Evolutionary conservation across 2,797 vertebrate genomes (phyloP).

Genomic region (Paratrypauchen microcephalus): DNA sequence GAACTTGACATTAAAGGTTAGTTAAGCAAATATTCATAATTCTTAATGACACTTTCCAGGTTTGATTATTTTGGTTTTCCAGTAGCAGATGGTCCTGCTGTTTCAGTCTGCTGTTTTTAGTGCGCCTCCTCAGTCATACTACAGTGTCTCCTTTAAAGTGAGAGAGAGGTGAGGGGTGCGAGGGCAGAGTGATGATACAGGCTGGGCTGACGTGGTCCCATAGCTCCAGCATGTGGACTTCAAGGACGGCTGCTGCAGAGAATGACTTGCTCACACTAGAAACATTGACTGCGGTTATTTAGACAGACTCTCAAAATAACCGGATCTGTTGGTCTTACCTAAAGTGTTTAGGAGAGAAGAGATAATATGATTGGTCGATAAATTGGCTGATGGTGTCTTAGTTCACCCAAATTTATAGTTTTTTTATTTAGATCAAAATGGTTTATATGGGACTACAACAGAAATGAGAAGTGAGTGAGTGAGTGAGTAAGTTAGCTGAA

Average conservation of each 20-base stretch:
- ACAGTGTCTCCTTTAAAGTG: slow-evolving; percentile 18
- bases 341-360: not conserved
- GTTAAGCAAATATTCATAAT: slow-evolving; percentile 4
- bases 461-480: no score
- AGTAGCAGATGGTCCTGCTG: slow-evolving; percentile 35
- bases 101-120: slow-evolving; percentile 35
- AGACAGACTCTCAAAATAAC: slow-evolving; percentile 43
- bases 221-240: slow-evolving; percentile 50
- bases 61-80: slow-evolving; percentile 31
- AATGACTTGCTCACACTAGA: slow-evolving; percentile 45
- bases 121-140: slow-evolving; percentile 18
- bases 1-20: not conserved
- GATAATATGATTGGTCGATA: not conserved
- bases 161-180: slow-evolving; percentile 30
- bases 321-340: not conserved
- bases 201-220: slow-evolving; percentile 46
- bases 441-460: no score
- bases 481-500: no score
- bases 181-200: slow-evolving; percentile 65
- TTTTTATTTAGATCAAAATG: no score
- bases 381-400: no score
- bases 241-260: slow-evolving; percentile 43
- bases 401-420: no score
- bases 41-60: slow-evolving; percentile 12
- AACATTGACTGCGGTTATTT: slow-evolving; percentile 35